These are phyloP conservation scores for Phania funesta DNA, from an alignment of 2,888 invertebrate genomes.

Conservation along the genomic window DNA sequence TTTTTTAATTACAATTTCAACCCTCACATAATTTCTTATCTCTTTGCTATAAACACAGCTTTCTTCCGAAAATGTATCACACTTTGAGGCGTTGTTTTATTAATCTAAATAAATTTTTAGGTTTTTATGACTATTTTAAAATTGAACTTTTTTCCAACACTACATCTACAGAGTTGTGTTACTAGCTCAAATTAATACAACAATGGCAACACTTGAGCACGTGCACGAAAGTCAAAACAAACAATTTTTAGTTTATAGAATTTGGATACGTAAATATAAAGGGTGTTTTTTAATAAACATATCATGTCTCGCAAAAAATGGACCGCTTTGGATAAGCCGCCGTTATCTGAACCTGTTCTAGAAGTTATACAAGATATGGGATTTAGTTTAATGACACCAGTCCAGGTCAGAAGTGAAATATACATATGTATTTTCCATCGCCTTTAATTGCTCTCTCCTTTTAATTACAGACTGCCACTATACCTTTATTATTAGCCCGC, in stretches of 20 bases:
- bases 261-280: not conserved
- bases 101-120: too few species aligned
- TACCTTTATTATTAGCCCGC: conserved; percentile 91
- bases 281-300: not conserved
- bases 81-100: too few species aligned
- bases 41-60: too few species aligned
- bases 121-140: too few species aligned
- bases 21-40: too few species aligned
- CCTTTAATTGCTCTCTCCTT: not conserved
- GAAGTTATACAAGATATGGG: conserved; percentile 82
- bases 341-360: conserved; percentile 81
- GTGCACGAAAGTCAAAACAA: conserved; percentile 51
- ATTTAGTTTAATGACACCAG: conserved; percentile 83
- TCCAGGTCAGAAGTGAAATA: conserved; percentile 78
- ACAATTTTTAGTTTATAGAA: not conserved
- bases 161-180: not conserved
- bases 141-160: not conserved
- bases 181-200: not conserved
- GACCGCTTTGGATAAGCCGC: conserved; percentile 80
- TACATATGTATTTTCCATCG: not conserved
- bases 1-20: too few species aligned
- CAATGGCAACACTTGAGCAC: conserved; percentile 58
- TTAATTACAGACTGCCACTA: conserved; percentile 88
- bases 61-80: too few species aligned
- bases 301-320: conserved; percentile 78